These are phyloP conservation scores for Tragelaphus scriptus DNA, from an alignment of 2,113 vertebrate species.

Conservation along the genomic window DNA sequence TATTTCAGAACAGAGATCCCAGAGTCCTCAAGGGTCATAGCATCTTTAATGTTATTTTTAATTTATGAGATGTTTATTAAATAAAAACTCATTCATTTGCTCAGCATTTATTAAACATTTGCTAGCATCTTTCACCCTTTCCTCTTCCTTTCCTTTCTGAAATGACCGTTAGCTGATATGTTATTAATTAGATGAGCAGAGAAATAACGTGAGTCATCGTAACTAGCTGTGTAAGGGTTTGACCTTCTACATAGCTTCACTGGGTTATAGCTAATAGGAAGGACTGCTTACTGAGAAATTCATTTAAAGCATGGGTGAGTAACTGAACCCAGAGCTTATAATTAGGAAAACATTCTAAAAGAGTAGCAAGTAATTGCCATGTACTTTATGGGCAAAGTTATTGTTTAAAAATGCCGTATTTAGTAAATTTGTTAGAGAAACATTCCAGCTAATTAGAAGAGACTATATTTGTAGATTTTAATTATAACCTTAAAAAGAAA, in stretches of 20 bases:
- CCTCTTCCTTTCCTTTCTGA: neutral
- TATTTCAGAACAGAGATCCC: neutral
- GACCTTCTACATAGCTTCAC: neutral
- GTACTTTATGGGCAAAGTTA: neutral
- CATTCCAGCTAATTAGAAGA: neutral
- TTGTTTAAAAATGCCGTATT: conserved; percentile 3
- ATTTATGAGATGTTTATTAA: neutral
- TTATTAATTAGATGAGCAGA: neutral
- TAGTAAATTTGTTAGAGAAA: conserved; percentile 21
- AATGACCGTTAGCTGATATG: neutral
- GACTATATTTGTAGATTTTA: neutral
- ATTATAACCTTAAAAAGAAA: neutral
- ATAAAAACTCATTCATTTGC: neutral
- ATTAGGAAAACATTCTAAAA: conserved; percentile 24
- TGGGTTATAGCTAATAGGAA: neutral
- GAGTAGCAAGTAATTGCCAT: neutral
- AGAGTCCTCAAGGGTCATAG: neutral
- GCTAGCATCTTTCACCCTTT: neutral
- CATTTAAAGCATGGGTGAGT: neutral
- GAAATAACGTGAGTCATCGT: neutral
- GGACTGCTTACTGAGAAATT: neutral
- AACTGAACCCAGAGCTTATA: neutral
- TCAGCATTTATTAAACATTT: neutral
- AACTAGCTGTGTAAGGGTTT: neutral
- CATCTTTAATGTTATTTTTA: neutral